phyloP scores from a whole-genome alignment of 2,797 vertebrate genomes.

The Sebastolobus altivelis region DNA sequence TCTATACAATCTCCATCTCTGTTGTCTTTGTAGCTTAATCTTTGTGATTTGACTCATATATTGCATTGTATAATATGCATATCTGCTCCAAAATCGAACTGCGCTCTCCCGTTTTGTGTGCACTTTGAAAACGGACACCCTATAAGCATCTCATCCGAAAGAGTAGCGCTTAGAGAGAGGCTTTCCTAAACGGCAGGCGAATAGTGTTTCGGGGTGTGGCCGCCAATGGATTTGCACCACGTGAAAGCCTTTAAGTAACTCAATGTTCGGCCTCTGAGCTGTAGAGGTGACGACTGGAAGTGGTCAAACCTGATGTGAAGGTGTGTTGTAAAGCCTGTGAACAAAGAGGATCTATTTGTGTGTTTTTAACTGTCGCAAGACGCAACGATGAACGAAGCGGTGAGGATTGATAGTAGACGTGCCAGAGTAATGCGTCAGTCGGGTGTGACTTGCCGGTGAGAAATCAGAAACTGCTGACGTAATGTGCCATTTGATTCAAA shows the following conservation, averaged over 20 bases:
- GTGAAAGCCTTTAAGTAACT: background rate
- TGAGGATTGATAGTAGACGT: background rate
- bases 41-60: background rate
- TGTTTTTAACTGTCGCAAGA: background rate
- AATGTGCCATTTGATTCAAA: background rate
- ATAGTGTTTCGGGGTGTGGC: constrained; percentile 23
- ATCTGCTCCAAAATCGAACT: background rate
- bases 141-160: background rate
- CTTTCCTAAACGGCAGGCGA: background rate
- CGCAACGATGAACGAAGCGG: background rate
- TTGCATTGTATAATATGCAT: background rate
- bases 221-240: background rate
- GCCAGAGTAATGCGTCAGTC: constrained; percentile 2
- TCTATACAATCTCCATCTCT: constrained; percentile 7
- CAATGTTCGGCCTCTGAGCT: background rate
- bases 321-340: background rate
- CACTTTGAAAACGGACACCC: background rate
- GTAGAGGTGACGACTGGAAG: constrained; percentile 15
- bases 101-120: background rate
- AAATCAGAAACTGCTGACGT: background rate
- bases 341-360: constrained; percentile 1
- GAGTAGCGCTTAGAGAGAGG: background rate
- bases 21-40: constrained; percentile 30
- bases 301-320: constrained; percentile 45
- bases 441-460: background rate